Base-by-base conservation (phyloP, 1,140 invertebrate genomes). In the Meloidogyne floridensis region DNA sequence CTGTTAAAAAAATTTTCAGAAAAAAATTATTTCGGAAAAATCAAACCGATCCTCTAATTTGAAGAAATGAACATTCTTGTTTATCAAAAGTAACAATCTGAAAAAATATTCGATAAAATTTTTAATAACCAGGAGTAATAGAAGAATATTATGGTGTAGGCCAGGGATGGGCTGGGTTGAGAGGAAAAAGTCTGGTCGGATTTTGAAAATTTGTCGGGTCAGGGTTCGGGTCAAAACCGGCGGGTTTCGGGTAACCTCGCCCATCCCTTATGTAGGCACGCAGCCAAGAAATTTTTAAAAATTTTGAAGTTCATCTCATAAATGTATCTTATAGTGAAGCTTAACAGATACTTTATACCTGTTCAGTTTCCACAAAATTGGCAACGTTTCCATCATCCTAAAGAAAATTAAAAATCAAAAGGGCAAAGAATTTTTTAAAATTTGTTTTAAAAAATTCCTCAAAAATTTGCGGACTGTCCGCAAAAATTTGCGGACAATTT, bases 351-450 rank as follows among this genome's bases (percentile, higher is more conserved):
- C 32, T 15, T 69, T 54, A 83, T 78, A 92, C 91, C 92, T 99
- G 98, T 91, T 99, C 98, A 0, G 97, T 99, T 93, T 99, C 98
- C 10, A 98, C 96, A 93, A 99, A 99, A 92, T 99, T 99, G 2
- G 98, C 98, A 56, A 99, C 97, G 92, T 98, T 94, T 0, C 98
- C 98, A 91, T 98, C 95, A 92, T 99, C 97, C 91, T 79, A n/a
- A 71, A 69, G 20, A 20, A 8, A 4, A 9, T 7, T 18, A 4
- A 5, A 18, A 75, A 18, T 8, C 3, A n/a, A 42, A 47, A 18
- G 32, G 32, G 32, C 32, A 32, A 32, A 32, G 32, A 32, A 32
- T 32, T 32, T 32, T 32, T 32, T 32, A 32, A 32, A 32, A 32
- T 32, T 32, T 32, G 32, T 32, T 32, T 32, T 32, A 32, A 32